phyloP scores from a whole-genome alignment of 2,113 vertebrate species.

The Odocoileus hemionus region DNA sequence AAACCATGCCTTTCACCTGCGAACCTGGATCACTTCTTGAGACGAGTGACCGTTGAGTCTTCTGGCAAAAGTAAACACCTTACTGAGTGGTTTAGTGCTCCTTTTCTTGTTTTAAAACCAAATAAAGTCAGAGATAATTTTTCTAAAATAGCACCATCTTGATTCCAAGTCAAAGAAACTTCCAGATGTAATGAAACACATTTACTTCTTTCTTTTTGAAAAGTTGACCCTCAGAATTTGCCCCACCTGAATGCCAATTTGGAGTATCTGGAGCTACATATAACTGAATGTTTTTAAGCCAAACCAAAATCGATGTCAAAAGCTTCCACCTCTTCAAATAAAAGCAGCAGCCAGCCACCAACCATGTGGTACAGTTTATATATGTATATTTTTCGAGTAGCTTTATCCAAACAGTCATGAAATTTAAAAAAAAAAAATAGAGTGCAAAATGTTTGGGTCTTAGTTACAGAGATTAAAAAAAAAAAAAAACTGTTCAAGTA shows the following conservation, averaged over 20 bases:
- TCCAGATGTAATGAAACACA: background rate
- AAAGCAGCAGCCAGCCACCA: background rate
- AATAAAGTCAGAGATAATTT: conserved; percentile 9
- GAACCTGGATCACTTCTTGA: background rate
- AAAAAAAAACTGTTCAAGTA: background rate
- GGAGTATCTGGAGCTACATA: background rate
- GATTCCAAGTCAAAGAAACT: conserved; percentile 48
- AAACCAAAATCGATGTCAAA: background rate
- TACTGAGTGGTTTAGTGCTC: background rate
- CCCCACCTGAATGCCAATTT: background rate
- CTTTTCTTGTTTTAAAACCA: conserved; percentile 38
- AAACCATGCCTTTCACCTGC: background rate
- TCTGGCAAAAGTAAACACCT: background rate
- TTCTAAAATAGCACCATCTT: conserved; percentile 38
- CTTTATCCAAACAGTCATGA: background rate
- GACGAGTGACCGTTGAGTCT: background rate
- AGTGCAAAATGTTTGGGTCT: background rate
- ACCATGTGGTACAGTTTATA: background rate
- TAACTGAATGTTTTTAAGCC: background rate
- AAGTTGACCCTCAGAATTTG: background rate
- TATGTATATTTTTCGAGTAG: background rate
- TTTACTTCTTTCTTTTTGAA: background rate
- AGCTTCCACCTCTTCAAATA: background rate
- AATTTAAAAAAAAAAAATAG: background rate
- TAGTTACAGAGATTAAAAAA: background rate